Evolutionary conservation across 1,140 invertebrate species (phyloP), one percentile per base, ranked within the genome.

Genomic region (Drosophila suzukii): DNA sequence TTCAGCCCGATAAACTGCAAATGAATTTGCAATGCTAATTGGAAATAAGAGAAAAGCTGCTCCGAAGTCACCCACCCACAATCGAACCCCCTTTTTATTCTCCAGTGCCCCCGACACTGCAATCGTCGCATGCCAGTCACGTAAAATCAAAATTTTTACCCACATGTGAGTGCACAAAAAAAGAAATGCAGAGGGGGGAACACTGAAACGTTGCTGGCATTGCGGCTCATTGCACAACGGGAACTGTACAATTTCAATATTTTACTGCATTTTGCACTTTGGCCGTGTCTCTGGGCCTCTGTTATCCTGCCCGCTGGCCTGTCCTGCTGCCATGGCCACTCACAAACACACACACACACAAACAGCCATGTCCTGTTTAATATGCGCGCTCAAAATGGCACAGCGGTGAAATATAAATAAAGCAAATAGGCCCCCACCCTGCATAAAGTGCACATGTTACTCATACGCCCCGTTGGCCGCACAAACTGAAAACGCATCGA

Each of bases 211-310:
- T 59, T 34, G 34, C 60, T 75, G 65, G 57, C 65, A 78, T 70
- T 70, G 65, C 81, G 72, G 81, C 78, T 72, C 76, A 84, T 84
- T 85, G 81, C 81, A 65, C 81, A 77, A 61, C 60, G 67, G 76
- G 50, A 86, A 85, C 78, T 86, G 82, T 70, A 86, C 67, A 81
- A 75, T 86, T 85, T 81, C 75, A 73, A 82, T 86, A 86, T 75
- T 88, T 86, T 82, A 86, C 71, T 82, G 78, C 83, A 65, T 83
- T 83, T 83, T 77, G 79, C 83, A 83, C 67, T 79, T 82, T 82
- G 53, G 59, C 66, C 60, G 47, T 70, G 65, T 51, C 56, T 44
- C 50, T 60, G 47, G 34, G 34, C 27, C 62, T 27, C 34, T 46
- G 66, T 36, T 70, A 49, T 70, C 49, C 67, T 71, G 51, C 38